Evolutionary conservation across 2,113 vertebrate genomes (phyloP), one percentile per base, ranked within the genome.

Genomic region (Nannospalax galili): DNA sequence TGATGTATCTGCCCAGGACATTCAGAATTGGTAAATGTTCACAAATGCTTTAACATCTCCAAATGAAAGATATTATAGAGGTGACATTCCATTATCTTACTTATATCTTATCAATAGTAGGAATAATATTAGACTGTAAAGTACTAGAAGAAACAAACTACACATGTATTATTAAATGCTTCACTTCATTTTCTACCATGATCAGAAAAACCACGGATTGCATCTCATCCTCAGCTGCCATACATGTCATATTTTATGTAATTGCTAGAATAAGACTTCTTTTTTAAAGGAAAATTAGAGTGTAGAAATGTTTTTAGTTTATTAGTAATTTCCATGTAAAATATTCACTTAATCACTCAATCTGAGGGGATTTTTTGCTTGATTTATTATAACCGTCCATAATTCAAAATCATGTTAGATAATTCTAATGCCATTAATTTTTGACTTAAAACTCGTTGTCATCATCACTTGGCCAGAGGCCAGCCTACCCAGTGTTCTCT

Each of bases 221-320:
- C 45, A 42, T 88, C 32, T 92, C 45, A 69, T 95, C 32, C 45
- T 93, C 60, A 70, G 60, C 74, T 95, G 37, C 45, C 74, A 90
- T 92, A 95, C 86, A 87, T 95, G 48, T 74, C 60, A n/a, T 74
- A n/a, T 70, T 56, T 97, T 96, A 95, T 52, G 10, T 96, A 95
- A 95, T 84, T 97, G n/a, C 75, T 96, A 93, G 95, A 95, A 90
- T 91, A 90, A 88, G 37, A 85, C 56, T 40, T 87, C 94, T 81
- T 94, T 90, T 92, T 67, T 73, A 42, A 94, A 95, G 78, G 28
- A 84, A 92, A 96, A 28, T 24, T 45, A 89, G 58, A 77, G 20
- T 1, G 3, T 89, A 37, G 90, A 48, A 88, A 42, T 88, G 35
- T 81, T 79, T 95, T 75, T 86, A 62, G 9, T 92, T 91, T 84